Percentiles rank a stretch among this genome's conserved stretches.
phyloP scores from a whole-genome alignment of 2,888 invertebrate genomes.

The Plusia festucae region DNA sequence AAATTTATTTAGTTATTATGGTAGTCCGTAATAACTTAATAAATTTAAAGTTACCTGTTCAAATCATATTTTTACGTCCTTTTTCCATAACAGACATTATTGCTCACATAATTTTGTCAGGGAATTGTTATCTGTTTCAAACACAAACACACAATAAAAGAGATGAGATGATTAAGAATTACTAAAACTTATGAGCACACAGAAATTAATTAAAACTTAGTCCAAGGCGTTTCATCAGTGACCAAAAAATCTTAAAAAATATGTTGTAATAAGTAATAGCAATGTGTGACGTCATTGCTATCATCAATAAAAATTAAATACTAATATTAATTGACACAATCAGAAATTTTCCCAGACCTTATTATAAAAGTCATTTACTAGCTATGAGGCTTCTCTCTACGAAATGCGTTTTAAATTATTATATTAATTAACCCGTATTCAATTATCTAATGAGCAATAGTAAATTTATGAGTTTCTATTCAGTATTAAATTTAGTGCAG shows the following conservation, averaged over 20 bases:
- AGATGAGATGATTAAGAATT: no score
- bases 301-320: not conserved
- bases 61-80: not conserved
- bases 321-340: not conserved
- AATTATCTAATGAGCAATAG: slow-evolving; percentile 24
- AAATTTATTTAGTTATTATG: not conserved
- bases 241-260: not conserved
- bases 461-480: slow-evolving; percentile 6
- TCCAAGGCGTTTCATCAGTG: no score
- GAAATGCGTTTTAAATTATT: slow-evolving; percentile 43
- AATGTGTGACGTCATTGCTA: not conserved
- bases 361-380: not conserved
- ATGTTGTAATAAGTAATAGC: not conserved
- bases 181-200: no score
- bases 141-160: not conserved
- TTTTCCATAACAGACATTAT: no score
- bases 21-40: no score
- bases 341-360: slow-evolving; percentile 15
- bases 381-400: not conserved
- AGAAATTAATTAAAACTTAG: no score
- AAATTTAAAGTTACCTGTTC: no score
- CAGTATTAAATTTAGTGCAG: slow-evolving; percentile 21
- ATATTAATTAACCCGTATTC: slow-evolving; percentile 12
- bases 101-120: not conserved
- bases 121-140: not conserved